Evolutionary conservation across 2,797 vertebrate genomes (phyloP).

Genomic region (Poeciliopsis infans): DNA sequence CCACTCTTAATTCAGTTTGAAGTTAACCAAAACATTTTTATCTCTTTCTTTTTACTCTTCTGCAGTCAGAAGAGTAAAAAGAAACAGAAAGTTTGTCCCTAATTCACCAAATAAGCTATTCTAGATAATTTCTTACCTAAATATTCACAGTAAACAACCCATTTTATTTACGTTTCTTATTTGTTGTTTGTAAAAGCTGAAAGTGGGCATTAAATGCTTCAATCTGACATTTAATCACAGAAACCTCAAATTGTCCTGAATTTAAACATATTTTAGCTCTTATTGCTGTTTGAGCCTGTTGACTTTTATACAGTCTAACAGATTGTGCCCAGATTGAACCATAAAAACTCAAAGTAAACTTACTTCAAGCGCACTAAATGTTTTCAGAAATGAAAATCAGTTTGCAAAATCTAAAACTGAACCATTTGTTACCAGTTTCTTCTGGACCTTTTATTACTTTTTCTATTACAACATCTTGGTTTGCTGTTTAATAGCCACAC

Average conservation of each 20-base stretch:
- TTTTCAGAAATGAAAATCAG: neutral
- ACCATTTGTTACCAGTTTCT: neutral
- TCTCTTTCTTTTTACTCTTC: neutral
- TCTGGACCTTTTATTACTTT: neutral
- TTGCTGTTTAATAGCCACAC: slow-evolving; percentile 1
- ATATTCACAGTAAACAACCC: neutral
- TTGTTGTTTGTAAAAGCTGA: neutral
- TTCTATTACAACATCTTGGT: neutral
- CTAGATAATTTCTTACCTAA: neutral
- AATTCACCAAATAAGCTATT: neutral
- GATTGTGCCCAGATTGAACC: neutral
- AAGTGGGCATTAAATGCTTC: neutral
- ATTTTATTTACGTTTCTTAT: neutral
- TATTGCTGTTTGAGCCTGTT: neutral
- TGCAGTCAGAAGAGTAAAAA: neutral
- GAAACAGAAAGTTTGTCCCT: neutral
- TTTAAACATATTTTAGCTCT: neutral
- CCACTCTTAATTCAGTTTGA: neutral
- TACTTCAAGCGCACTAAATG: neutral
- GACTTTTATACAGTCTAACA: neutral
- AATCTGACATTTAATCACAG: neutral
- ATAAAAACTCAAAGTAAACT: neutral
- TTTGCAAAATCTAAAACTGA: too few relatives aligned
- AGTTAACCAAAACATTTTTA: neutral
- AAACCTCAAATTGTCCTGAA: neutral